Evolutionary conservation across 2,888 invertebrate genomes (phyloP).

Genomic region (Stenotaenia linearis): DNA sequence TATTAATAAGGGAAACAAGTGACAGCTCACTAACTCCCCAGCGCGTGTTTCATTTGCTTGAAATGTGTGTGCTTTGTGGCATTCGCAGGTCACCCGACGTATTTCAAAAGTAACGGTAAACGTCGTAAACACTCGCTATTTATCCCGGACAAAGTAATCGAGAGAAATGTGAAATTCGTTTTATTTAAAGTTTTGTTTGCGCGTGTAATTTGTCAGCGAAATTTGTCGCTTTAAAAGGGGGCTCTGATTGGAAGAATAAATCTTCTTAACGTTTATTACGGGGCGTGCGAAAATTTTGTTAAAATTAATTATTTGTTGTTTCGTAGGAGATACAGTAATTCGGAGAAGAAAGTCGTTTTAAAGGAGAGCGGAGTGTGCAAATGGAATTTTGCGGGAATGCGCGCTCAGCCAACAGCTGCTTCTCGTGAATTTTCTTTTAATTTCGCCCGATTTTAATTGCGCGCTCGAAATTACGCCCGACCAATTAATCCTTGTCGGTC

Average conservation of each 20-base stretch:
- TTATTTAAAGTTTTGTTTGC: background rate
- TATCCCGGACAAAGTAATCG: background rate
- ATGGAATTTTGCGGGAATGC: constrained; percentile 14
- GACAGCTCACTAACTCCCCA: constrained; percentile 17
- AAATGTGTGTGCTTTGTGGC: constrained; percentile 12
- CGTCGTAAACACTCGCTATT: background rate
- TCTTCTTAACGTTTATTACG: background rate
- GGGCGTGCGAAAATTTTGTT: background rate
- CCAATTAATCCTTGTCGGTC: background rate
- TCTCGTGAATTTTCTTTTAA: background rate
- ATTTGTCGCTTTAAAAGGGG: background rate
- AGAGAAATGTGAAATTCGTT: too few species aligned
- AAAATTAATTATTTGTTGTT: constrained; percentile 2
- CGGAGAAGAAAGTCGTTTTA: background rate
- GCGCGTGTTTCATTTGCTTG: constrained; percentile 11
- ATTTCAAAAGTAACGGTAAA: constrained; percentile 1
- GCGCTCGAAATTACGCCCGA: background rate
- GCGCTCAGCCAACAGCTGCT: background rate
- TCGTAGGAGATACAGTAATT: background rate
- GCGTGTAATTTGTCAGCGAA: background rate
- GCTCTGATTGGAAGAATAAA: background rate
- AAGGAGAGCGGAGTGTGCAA: background rate
- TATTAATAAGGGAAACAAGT: constrained; percentile 24
- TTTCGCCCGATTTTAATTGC: constrained; percentile 1
- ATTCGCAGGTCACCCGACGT: background rate